These are phyloP conservation scores for Eupristina koningsbergeri DNA, from an alignment of 1,140 invertebrate genomes.

Conservation along the genomic window DNA sequence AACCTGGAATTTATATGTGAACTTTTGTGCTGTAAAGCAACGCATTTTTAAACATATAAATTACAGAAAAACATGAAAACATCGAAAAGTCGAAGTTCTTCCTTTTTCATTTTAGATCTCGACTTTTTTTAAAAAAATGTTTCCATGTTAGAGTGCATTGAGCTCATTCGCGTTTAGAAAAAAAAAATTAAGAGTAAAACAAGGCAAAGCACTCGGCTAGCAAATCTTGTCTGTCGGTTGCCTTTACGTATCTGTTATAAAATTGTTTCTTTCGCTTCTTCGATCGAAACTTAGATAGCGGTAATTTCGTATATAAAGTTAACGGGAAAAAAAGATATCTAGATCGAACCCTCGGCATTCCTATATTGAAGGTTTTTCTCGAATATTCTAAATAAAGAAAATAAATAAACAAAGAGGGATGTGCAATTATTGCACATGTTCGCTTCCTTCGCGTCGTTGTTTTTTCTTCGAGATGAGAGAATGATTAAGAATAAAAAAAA, in stretches of 20 bases:
- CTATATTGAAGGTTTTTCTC: constrained; percentile 52
- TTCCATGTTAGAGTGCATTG: constrained; percentile 47
- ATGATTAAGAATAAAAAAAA: constrained; percentile 43
- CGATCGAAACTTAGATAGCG: constrained; percentile 52
- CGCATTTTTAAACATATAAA: constrained; percentile 46
- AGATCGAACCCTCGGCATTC: constrained; percentile 50
- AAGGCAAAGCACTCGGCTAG: constrained; percentile 42
- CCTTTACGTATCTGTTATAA: constrained; percentile 52
- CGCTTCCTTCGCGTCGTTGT: constrained; percentile 50
- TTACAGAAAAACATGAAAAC: constrained; percentile 57
- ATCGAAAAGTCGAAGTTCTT: constrained; percentile 48
- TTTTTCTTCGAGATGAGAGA: constrained; percentile 52
- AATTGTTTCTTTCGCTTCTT: constrained; percentile 52
- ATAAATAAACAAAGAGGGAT: constrained; percentile 48
- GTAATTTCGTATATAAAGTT: constrained; percentile 52
- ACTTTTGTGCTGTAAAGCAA: constrained; percentile 44
- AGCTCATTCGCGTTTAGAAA: constrained; percentile 45
- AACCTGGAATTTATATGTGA: constrained; percentile 47
- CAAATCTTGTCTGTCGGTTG: constrained; percentile 51
- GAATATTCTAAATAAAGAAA: constrained; percentile 52
- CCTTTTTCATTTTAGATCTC: constrained; percentile 47
- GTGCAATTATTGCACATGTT: constrained; percentile 33
- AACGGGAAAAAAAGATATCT: constrained; percentile 51
- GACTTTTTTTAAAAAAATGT: constrained; percentile 44
- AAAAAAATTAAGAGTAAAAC: constrained; percentile 28